Conservation (phyloP, 1,140 invertebrate genomes). For the Cyrtorhinus lividipennis region DNA sequence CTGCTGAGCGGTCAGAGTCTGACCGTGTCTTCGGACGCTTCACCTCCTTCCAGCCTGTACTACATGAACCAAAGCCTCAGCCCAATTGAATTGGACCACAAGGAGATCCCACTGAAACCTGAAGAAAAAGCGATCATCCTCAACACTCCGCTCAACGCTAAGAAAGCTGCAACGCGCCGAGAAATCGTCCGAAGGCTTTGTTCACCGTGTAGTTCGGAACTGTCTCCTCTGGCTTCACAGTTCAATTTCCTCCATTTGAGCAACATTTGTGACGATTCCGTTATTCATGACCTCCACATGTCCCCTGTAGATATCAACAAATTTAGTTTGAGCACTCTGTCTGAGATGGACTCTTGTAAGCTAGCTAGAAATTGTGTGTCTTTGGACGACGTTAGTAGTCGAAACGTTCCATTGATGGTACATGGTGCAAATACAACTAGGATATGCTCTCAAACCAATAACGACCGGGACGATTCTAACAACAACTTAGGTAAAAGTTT, state of each 20-base stretch:
- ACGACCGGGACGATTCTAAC: conserved; percentile 17
- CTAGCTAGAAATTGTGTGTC: background rate
- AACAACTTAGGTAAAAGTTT: conserved; percentile 9
- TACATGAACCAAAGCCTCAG: conserved; percentile 21
- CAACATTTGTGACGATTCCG: conserved; percentile 2
- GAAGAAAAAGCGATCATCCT: conserved; percentile 19
- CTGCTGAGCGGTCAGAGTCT: conserved; percentile 21
- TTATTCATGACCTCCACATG: background rate
- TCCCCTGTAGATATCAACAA: background rate
- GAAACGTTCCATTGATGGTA: background rate
- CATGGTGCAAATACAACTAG: background rate
- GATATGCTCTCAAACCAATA: conserved; percentile 11
- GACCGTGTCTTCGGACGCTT: background rate
- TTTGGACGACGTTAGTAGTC: background rate
- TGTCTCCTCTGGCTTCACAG: conserved; percentile 23
- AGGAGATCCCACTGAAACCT: conserved; percentile 21
- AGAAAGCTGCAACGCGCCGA: background rate
- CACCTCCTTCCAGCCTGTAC: conserved; percentile 7
- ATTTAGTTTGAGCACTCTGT: background rate
- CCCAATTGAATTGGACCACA: conserved; percentile 24
- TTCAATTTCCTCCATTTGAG: conserved; percentile 22
- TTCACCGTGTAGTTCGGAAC: background rate
- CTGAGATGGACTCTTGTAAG: background rate
- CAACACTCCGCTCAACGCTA: conserved; percentile 12
- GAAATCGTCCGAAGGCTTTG: background rate